phyloP scores from a whole-genome alignment of 2,797 vertebrate species.

The Benthosema pterotum region DNA sequence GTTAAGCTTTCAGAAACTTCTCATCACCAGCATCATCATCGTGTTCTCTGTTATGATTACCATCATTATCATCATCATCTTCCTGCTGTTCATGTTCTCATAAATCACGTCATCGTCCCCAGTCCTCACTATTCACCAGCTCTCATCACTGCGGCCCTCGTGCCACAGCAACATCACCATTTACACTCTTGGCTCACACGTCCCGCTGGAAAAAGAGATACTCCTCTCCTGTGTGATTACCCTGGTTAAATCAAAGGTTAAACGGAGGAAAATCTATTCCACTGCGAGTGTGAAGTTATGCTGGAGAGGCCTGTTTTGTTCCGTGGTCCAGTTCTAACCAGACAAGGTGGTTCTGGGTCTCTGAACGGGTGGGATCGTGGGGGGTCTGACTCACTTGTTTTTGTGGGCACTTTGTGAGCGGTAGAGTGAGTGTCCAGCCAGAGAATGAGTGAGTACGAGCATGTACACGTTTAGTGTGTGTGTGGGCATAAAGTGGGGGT shows the following conservation, averaged over 20 bases:
- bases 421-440: conserved; percentile 13
- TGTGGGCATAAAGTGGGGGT: conserved; percentile 42
- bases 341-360: conserved; percentile 52
- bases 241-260: conserved; percentile 50
- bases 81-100: conserved; percentile 22
- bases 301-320: conserved; percentile 25
- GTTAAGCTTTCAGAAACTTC: conserved; percentile 28
- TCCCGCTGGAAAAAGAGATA: conserved; percentile 41
- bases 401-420: conserved; percentile 43
- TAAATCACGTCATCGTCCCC: conserved; percentile 9
- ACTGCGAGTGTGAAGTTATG: conserved; percentile 49
- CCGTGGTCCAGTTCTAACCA: conserved; percentile 43
- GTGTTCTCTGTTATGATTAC: not conserved
- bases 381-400: conserved; percentile 63
- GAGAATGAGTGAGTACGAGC: conserved; percentile 9
- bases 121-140: conserved; percentile 28
- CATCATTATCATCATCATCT: conserved; percentile 14
- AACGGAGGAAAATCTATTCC: conserved; percentile 53
- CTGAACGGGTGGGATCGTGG: conserved; percentile 37
- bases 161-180: conserved; percentile 57
- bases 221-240: conserved; percentile 43
- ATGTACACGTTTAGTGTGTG: conserved; percentile 20
- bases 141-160: conserved; percentile 56
- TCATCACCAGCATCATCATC: conserved; percentile 28
- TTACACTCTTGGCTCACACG: conserved; percentile 43